Base-by-base conservation (phyloP, 2,797 vertebrate genomes). In the Acanthiza pusilla region DNA sequence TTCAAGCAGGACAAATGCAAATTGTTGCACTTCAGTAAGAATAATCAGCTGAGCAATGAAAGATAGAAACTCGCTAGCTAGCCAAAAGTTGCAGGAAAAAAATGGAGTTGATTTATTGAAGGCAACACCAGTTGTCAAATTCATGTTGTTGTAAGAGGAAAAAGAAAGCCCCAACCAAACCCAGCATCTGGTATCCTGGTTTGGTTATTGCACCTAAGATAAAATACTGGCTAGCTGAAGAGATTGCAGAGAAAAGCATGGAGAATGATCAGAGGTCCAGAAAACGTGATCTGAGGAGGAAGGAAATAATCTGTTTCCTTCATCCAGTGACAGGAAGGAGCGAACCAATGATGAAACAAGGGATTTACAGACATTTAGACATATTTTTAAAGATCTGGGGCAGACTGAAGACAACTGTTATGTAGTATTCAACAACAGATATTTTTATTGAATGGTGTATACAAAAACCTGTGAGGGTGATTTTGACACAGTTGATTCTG, bases 1-100 rank as follows among this genome's bases (percentile, higher is more conserved):
- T 91, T 95, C 80, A 79, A 60, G 67, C 78, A 84, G 71, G 86
- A 89, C 47, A 91, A 92, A 89, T 87, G 77, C 43, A 96, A 87
- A 93, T 93, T 89, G 72, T 67, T 18, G 11, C 48, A 68, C 53
- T 85, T 94, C 71, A 60, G 62, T 85, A 70, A 79, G 65, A 92
- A 86, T 68, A 84, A 87, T 85, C 80, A 94, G 58, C 74, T 92
- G 38, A 86, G 70, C 27, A 81, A 45, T 62, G 77, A 87, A 76
- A 88, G 55, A 66, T 7, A 51, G 67, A 91, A 94, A 70, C n/a
- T 81, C 30, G 22, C 58, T 75, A 72, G 25, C 77, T 81, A 68
- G 27, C 47, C 66, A 92, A 84, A 95, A 84, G 27, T 27, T 48
- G 21, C 10, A 32, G 53, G 5, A 79, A 55, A 73, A 71, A 61